Evolutionary conservation across 2,888 invertebrate species (phyloP).

Genomic region (Apamea monoglypha): DNA sequence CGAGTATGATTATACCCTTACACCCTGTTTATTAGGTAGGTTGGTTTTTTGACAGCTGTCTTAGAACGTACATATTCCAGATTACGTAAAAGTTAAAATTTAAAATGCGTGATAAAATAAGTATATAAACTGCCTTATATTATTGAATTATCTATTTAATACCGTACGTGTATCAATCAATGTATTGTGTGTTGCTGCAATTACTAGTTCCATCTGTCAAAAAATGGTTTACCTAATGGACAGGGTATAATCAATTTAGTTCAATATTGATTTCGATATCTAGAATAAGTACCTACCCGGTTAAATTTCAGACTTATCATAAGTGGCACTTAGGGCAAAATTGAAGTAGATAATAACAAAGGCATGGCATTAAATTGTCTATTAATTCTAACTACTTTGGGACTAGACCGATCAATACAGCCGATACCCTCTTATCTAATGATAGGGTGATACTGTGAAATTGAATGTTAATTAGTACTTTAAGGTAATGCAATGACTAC

Average conservation of each 20-base stretch:
- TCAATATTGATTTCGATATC: constrained; percentile 43
- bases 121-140: too few relatives aligned
- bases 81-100: too few relatives aligned
- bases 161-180: too few relatives aligned
- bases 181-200: too few relatives aligned
- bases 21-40: too few relatives aligned
- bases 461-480: constrained; percentile 59
- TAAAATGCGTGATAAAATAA: too few relatives aligned
- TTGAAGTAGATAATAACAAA: constrained; percentile 60
- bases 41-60: too few relatives aligned
- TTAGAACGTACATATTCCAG: too few relatives aligned
- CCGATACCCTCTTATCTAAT: constrained; percentile 58
- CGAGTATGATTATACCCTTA: constrained; percentile 17
- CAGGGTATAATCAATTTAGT: constrained; percentile 29
- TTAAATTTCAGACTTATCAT: constrained; percentile 52
- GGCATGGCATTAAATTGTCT: constrained; percentile 57
- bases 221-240: too few relatives aligned
- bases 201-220: too few relatives aligned
- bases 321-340: constrained; percentile 51
- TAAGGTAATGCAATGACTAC: constrained; percentile 26
- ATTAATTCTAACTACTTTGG: constrained; percentile 55
- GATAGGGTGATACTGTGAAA: constrained; percentile 51
- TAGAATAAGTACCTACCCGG: constrained; percentile 20
- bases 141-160: too few relatives aligned
- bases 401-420: constrained; percentile 56